Conservation (phyloP, 1,140 invertebrate genomes). For the Dermatophagoides farinae region DNA sequence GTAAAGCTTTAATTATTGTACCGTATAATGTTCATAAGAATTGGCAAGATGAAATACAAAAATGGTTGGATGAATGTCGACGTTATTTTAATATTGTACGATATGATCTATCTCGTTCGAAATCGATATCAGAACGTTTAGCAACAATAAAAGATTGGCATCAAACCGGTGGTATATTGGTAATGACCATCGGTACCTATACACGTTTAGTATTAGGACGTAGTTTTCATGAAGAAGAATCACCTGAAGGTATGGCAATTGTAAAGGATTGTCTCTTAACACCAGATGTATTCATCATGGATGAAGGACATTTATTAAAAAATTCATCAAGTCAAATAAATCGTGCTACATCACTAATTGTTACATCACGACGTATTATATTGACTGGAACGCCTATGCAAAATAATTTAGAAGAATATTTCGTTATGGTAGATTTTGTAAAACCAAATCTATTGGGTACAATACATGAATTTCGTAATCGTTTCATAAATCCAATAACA, state of each 20-base stretch:
- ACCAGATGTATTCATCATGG: conserved; percentile 47
- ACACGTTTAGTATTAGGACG: conserved; percentile 61
- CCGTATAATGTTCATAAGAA: conserved; percentile 86
- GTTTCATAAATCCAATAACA: conserved; percentile 57
- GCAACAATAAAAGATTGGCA: conserved; percentile 52
- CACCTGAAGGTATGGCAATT: too few relatives aligned
- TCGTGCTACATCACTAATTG: conserved; percentile 74
- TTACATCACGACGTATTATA: conserved; percentile 58
- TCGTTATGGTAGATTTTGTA: conserved; percentile 88
- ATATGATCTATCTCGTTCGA: not conserved
- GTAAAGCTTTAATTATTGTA: conserved; percentile 65
- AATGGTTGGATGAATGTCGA: conserved; percentile 50
- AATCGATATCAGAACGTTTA: not conserved
- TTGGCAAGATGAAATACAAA: conserved; percentile 83
- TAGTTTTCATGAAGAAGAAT: conserved; percentile 48
- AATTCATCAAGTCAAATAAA: conserved; percentile 63
- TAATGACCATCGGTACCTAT: conserved; percentile 31
- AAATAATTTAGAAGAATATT: conserved; percentile 86
- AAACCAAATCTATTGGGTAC: conserved; percentile 68
- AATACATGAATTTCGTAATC: conserved; percentile 80
- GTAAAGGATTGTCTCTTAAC: conserved; percentile 47
- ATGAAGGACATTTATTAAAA: conserved; percentile 85
- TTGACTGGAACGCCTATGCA: conserved; percentile 86
- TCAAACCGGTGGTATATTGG: conserved; percentile 53
- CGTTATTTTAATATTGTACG: not conserved